Base-by-base conservation (phyloP, 2,113 vertebrate genomes). In the Gymnorhina tibicen region DNA sequence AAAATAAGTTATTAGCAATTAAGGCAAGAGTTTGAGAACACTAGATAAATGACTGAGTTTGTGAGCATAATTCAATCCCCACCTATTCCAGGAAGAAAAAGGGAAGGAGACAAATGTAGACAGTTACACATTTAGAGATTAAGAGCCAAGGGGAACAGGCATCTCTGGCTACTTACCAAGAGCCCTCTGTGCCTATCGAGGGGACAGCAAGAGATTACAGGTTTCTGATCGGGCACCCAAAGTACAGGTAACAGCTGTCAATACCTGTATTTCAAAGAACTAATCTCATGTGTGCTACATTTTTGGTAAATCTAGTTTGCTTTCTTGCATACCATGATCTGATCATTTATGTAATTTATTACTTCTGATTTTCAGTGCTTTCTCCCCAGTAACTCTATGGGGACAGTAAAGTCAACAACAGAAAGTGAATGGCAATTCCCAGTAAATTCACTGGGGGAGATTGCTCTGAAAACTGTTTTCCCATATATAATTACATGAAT, bases 1-100 rank as follows among this genome's bases (percentile, higher is more conserved):
- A 77, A 91, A 91, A 91, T 97, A 95, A 97, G 95, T 93, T 93
- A 95, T 97, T 90, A 97, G 94, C 68, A 91, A 94, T 92, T 91
- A 91, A 91, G 52, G 66, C 91, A 91, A 69, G 81, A 93, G 86
- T 90, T 73, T 92, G 83, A 95, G 88, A 94, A 91, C 32, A 73
- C 39, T 59, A 97, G 39, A 95, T 58, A 75, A 81, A 81, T 5
- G 26, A 88, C 76, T 84, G 85, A 94, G 63, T 74, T 42, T 69
- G 56, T 85, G 92, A 93, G 39, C 32, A 53, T 75, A 94, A 78
- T 89, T 89, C 66, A 89, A 37, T 52, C 39, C 63, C 44, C 58
- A 67, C 24, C 66, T 93, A 73, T 1, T 68, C 6, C 9, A 78
- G 66, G 53, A 87, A 89, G 32, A 18, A 77, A 84, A 86, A 92